Percentiles rank a stretch among this genome's conserved stretches.
Evolutionary conservation across 2,888 invertebrate genomes (phyloP).

Genomic region (Amphimallon solstitiale): DNA sequence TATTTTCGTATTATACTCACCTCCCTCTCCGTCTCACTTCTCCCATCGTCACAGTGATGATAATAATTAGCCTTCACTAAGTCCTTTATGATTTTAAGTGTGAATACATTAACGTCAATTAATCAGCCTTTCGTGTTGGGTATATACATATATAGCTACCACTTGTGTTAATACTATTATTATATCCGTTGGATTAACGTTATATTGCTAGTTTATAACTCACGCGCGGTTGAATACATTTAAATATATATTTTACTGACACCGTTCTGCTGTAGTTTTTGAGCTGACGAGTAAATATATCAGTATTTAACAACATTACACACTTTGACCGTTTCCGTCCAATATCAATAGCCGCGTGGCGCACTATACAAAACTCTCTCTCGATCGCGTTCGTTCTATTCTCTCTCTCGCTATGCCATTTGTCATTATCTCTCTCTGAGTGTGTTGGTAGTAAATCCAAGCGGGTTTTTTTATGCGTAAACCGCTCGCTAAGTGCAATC

Average conservation of each 20-base stretch:
- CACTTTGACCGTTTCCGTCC: conserved; percentile 24
- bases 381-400: conserved; percentile 1
- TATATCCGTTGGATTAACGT: too few relatives aligned
- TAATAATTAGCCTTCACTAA: conserved; percentile 37
- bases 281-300: conserved; percentile 25
- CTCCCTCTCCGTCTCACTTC: not conserved
- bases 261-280: conserved; percentile 24
- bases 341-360: conserved; percentile 4
- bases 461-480: too few relatives aligned
- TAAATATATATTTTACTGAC: conserved; percentile 21
- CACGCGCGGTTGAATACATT: conserved; percentile 4
- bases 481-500: too few relatives aligned
- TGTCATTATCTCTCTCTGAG: not conserved
- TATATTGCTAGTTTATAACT: too few relatives aligned
- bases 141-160: too few relatives aligned
- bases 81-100: conserved; percentile 24
- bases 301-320: too few relatives aligned
- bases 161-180: conserved; percentile 25
- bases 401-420: conserved; percentile 1
- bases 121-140: conserved; percentile 24
- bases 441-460: too few relatives aligned
- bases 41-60: conserved; percentile 31
- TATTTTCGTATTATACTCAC: conserved; percentile 34
- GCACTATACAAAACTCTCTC: too few relatives aligned
- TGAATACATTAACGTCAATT: conserved; percentile 38